Conservation (phyloP, 2,888 invertebrate species). For the Sinodicranocentrus sp. region DNA sequence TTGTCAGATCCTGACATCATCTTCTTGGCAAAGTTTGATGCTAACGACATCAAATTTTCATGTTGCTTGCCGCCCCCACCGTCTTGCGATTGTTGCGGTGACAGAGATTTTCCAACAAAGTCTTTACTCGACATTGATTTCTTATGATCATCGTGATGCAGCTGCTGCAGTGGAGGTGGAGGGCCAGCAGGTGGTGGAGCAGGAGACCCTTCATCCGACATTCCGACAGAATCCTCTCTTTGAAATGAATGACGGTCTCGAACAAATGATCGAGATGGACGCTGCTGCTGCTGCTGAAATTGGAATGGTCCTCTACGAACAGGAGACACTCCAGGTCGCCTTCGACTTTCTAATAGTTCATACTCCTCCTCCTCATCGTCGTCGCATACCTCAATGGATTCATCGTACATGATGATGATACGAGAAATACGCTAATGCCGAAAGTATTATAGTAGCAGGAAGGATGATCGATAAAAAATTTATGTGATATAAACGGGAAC, state of each 20-base stretch:
- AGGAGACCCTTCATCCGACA: conserved; percentile 50
- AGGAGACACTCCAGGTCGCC: conserved; percentile 42
- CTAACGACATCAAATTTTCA: conserved; percentile 41
- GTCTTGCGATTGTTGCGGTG: conserved; percentile 19
- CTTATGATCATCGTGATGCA: neutral
- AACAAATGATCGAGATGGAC: conserved; percentile 39
- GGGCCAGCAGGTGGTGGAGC: neutral
- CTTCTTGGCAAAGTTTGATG: conserved; percentile 50
- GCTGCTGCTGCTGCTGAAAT: conserved; percentile 30
- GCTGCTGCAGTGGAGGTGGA: neutral
- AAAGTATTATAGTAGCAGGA: conserved; percentile 7
- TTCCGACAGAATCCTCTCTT: conserved; percentile 20
- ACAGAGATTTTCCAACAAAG: conserved; percentile 21
- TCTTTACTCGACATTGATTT: conserved; percentile 55
- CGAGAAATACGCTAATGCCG: conserved; percentile 5
- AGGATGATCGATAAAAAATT: conserved; percentile 23
- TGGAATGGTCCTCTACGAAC: conserved; percentile 37
- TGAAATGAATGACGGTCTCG: neutral
- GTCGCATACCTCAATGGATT: conserved; percentile 69
- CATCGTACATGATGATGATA: conserved; percentile 66
- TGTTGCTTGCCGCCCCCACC: conserved; percentile 27
- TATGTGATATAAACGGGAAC: neutral
- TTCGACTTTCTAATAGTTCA: conserved; percentile 37
- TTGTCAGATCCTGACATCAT: conserved; percentile 51
- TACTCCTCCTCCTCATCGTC: conserved; percentile 60